Percentiles rank a stretch among this genome's conserved stretches.
These are phyloP conservation scores for Tympanuchus pallidicinctus DNA, from an alignment of 2,113 vertebrate species.

Conservation along the genomic window DNA sequence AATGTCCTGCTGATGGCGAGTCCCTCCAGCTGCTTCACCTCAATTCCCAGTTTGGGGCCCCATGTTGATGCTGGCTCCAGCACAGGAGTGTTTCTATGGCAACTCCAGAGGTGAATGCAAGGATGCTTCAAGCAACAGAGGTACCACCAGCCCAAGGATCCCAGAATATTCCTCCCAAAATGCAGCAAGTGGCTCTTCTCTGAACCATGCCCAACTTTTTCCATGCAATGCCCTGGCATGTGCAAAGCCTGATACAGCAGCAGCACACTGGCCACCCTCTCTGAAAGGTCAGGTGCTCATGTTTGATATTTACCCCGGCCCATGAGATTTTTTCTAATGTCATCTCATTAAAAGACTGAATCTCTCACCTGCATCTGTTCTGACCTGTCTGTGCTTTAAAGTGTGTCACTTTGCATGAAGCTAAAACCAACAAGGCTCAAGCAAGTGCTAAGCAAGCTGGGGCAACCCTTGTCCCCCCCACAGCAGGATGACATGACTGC, in stretches of 20 bases:
- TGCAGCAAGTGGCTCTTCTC: slow-evolving; percentile 2
- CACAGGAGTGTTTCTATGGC: slow-evolving; percentile 81
- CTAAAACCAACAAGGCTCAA: not conserved
- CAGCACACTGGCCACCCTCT: not conserved
- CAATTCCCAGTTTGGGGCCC: slow-evolving; percentile 31
- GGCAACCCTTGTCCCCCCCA: not conserved
- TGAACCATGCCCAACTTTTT: not conserved
- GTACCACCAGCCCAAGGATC: slow-evolving; percentile 69
- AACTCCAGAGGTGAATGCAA: slow-evolving; percentile 76
- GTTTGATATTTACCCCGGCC: slow-evolving; percentile 25
- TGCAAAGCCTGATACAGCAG: rapidly evolving
- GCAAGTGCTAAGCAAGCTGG: not conserved
- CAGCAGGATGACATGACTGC: rapidly evolving
- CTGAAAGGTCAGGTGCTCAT: not conserved
- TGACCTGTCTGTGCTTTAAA: not conserved
- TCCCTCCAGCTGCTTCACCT: not conserved
- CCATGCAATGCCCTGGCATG: rapidly evolving
- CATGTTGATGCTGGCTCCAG: slow-evolving; percentile 60
- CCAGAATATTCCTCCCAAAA: slow-evolving; percentile 61
- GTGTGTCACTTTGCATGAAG: not conserved
- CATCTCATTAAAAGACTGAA: not conserved
- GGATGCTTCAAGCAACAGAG: slow-evolving; percentile 63
- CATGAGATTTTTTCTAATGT: not conserved
- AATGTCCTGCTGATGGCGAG: rapidly evolving
- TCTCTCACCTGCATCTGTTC: rapidly evolving